A percentile compares a stretch with the other conserved stretches of the same genome.
These are phyloP conservation scores for Sturmia bella DNA, from an alignment of 2,888 invertebrate species.

Conservation along the genomic window DNA sequence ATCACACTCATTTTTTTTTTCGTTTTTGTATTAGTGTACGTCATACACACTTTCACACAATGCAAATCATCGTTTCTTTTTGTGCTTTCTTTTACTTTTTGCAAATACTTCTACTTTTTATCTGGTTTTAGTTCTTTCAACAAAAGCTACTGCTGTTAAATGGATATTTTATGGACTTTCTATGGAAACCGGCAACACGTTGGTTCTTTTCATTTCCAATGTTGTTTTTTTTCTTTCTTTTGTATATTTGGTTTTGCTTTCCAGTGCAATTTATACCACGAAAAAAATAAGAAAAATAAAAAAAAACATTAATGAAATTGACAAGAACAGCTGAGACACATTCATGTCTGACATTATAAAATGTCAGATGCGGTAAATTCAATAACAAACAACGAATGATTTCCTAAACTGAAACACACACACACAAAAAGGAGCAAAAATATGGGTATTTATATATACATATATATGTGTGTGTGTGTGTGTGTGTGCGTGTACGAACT, in stretches of 20 bases:
- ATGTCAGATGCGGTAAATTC: slow-evolving; percentile 66
- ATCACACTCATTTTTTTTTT: no score
- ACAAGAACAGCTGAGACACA: slow-evolving; percentile 69
- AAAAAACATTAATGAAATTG: slow-evolving; percentile 63
- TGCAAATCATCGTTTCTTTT: no score
- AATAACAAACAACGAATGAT: slow-evolving; percentile 48
- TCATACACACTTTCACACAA: no score
- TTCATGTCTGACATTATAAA: slow-evolving; percentile 65
- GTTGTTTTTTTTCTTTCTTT: background rate
- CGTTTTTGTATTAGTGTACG: no score
- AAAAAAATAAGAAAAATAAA: slow-evolving; percentile 3
- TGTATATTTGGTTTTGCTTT: slow-evolving; percentile 7
- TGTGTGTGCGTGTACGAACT: no score
- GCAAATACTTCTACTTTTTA: background rate
- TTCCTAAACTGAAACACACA: slow-evolving; percentile 36
- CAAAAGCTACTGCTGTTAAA: slow-evolving; percentile 8
- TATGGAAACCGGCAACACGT: slow-evolving; percentile 64
- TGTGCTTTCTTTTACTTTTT: no score
- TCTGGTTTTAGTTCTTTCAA: background rate
- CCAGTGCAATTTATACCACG: background rate
- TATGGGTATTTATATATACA: no score
- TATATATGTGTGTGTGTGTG: no score
- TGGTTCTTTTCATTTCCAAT: slow-evolving; percentile 36
- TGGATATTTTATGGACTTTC: slow-evolving; percentile 31
- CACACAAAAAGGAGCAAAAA: slow-evolving; percentile 32